Percentiles rank a stretch among this genome's conserved stretches.
phyloP scores from a whole-genome alignment of 2,797 vertebrate species.

The Myiotriccus ornatus region DNA sequence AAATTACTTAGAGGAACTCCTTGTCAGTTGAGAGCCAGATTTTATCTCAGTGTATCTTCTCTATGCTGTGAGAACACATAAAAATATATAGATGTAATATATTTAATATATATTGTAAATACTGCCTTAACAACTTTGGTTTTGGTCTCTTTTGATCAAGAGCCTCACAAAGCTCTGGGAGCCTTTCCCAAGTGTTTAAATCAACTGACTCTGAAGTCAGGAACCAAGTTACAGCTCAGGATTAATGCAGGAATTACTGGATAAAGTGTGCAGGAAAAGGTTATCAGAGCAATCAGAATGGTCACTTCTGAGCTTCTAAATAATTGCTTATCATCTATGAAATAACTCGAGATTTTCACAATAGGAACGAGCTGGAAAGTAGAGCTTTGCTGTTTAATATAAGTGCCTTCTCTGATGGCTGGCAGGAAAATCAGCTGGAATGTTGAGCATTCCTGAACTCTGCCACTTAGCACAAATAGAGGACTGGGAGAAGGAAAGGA shows the following conservation, averaged over 20 bases:
- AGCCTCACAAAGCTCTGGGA: neutral
- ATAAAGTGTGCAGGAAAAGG: neutral
- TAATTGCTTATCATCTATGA: neutral
- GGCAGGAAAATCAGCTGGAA: neutral
- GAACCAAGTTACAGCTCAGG: neutral
- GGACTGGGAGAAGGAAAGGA: neutral
- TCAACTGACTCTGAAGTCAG: neutral
- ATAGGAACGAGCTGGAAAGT: neutral
- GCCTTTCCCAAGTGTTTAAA: neutral
- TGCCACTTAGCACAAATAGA: neutral
- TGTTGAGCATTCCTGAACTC: rapidly evolving
- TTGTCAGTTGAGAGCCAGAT: neutral
- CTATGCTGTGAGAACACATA: neutral
- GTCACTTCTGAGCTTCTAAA: neutral
- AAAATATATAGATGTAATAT: neutral
- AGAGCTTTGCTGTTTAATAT: neutral
- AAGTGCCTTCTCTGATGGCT: neutral
- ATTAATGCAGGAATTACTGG: neutral
- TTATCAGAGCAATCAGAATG: neutral
- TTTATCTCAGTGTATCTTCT: neutral
- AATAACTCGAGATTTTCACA: neutral
- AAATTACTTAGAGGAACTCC: neutral
- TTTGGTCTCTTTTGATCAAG: neutral
- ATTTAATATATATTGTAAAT: neutral
- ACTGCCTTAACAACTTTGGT: neutral